These are phyloP conservation scores for Nephotettix cincticeps DNA, from an alignment of 1,140 invertebrate genomes.

Conservation along the genomic window DNA sequence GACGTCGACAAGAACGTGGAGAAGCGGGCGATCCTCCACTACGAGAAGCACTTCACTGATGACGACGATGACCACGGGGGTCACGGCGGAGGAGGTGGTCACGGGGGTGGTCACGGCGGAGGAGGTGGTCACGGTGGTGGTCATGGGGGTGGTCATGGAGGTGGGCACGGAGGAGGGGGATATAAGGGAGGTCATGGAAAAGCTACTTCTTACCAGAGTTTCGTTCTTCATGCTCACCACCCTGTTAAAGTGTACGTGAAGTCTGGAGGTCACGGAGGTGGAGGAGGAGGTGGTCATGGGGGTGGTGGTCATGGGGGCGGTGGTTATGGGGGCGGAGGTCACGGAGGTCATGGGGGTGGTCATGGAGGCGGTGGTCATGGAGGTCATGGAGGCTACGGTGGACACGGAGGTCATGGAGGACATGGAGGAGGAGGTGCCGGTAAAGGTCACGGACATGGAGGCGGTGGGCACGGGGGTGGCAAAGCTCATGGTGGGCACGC, in stretches of 20 bases:
- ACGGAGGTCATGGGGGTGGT: neutral
- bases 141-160: neutral
- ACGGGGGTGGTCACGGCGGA: neutral
- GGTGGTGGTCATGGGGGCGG: neutral
- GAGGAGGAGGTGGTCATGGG: neutral
- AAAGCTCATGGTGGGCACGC: no score
- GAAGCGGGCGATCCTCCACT: neutral
- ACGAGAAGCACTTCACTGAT: neutral
- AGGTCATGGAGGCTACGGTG: neutral
- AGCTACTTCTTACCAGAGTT: constrained; percentile 31
- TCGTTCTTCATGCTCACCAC: constrained; percentile 25
- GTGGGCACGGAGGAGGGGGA: constrained; percentile 2
- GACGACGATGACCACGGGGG: neutral
- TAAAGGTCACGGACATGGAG: neutral
- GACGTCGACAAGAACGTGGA: neutral
- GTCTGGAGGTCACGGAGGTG: neutral
- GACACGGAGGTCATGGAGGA: neutral
- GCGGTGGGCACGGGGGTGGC: neutral
- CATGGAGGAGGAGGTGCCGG: neutral
- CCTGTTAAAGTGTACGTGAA: constrained; percentile 9
- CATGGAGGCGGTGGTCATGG: neutral
- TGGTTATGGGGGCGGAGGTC: neutral
- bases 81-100: neutral
- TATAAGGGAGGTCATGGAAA: constrained; percentile 26
- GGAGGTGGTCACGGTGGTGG: neutral